phyloP scores from a whole-genome alignment of 2,797 vertebrate genomes.

The Pantherophis vulpinus region DNA sequence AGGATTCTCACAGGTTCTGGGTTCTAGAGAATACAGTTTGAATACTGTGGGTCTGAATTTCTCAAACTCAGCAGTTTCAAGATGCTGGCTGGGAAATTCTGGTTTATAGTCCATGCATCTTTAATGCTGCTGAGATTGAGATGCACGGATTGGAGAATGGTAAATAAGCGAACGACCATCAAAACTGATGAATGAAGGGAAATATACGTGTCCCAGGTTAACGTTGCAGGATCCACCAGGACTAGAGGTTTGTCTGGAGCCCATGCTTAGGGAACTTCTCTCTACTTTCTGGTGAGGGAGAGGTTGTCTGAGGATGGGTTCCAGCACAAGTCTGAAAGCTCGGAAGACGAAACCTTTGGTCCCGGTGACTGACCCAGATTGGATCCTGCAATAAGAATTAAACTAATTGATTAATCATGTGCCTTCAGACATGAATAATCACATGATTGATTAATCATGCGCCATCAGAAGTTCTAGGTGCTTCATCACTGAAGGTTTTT shows the following conservation, averaged over 20 bases:
- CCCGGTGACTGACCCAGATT: too few species aligned
- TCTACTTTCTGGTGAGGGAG: too few species aligned
- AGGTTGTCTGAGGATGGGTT: too few species aligned
- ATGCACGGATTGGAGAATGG: background rate
- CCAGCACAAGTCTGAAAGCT: too few species aligned
- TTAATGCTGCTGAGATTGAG: background rate
- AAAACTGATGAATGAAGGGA: background rate
- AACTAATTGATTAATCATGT: background rate
- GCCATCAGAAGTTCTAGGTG: too few species aligned
- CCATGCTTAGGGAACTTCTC: too few species aligned
- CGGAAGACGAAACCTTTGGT: too few species aligned
- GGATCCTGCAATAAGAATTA: background rate
- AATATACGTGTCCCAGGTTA: too few species aligned
- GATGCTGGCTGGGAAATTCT: background rate
- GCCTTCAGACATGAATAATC: background rate
- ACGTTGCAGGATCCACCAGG: too few species aligned
- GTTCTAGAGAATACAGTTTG: background rate
- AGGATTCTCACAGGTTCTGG: background rate
- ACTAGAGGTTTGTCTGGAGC: too few species aligned
- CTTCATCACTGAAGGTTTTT: too few species aligned
- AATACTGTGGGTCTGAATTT: background rate
- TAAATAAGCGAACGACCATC: background rate
- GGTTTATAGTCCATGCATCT: background rate
- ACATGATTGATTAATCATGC: background rate
- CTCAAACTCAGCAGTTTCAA: background rate